Base-by-base conservation (phyloP, 2,113 vertebrate species). In the Hassar affinis region DNA sequence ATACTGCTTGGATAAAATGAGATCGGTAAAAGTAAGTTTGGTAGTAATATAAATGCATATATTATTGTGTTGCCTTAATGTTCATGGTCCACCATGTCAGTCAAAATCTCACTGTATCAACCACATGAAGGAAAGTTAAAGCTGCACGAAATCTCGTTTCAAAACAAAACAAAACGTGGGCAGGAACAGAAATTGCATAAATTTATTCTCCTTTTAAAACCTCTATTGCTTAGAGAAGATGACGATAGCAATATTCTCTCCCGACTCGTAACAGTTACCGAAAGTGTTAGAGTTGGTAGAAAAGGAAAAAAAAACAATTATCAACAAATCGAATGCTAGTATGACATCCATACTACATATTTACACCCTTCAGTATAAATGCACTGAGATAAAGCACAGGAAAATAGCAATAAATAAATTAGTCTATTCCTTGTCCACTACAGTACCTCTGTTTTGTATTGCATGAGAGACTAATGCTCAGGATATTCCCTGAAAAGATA, bases 221-320 rank as follows among this genome's bases (percentile, higher is more conserved):
- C 86, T 95, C 96, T 98, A 98, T 97, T 97, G 96, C 95, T 98
- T 95, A 94, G 95, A 94, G 94, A 96, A 96, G 96, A 95, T 47
- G 94, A 96, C 96, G 96, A 95, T 96, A 96, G 93, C 95, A 84
- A 87, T 89, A 90, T 92, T 89, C 96, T 94, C 94, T 95, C 95
- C 95, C 94, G 94, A 86, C 95, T 96, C 95, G 95, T 90, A 87
- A 96, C 89, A 95, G 96, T 95, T 95, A 95, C 95, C 95, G 95
- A 97, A 97, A 95, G 94, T 96, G 95, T 95, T 95, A 95, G 96
- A 96, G 96, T 95, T 96, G 95, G 96, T 97, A 96, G 94, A 97
- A 96, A 97, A 96, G 68, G 96, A 22, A 69, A 69, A 18, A 49
- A 54, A 22, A 76, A 92, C 94, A 94, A 94, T 96, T 94, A 91